These are phyloP conservation scores for Bucorvus abyssinicus DNA, from an alignment of 2,797 vertebrate species.

Conservation along the genomic window DNA sequence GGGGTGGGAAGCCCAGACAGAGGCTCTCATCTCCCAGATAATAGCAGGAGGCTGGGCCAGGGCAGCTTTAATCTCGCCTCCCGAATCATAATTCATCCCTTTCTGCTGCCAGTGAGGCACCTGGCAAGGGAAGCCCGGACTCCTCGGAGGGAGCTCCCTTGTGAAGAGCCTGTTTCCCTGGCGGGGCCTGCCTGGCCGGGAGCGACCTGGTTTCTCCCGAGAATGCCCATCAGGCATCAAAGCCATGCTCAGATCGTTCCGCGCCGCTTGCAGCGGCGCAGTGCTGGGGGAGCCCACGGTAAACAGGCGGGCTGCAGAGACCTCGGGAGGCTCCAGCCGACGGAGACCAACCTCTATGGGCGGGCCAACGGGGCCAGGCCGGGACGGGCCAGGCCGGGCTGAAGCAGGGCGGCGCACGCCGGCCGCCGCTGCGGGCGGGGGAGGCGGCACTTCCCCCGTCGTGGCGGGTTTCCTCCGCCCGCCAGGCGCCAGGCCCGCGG, in stretches of 20 bases:
- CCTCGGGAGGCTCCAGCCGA: background rate
- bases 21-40: conserved; percentile 22
- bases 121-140: background rate
- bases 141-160: background rate
- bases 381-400: background rate
- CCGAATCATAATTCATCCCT: background rate
- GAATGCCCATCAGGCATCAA: conserved; percentile 42
- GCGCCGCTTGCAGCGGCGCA: conserved; percentile 11
- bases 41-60: background rate
- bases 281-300: background rate
- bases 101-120: conserved; percentile 25
- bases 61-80: conserved; percentile 2
- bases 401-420: background rate
- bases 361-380: too few relatives aligned
- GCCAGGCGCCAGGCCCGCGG: background rate
- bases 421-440: background rate
- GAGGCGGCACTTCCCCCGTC: background rate
- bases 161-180: conserved; percentile 41
- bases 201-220: conserved; percentile 14
- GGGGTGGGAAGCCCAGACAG: background rate
- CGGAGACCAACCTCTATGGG: background rate
- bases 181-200: background rate
- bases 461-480: background rate
- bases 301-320: background rate
- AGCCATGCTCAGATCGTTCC: conserved; percentile 13